Percentiles rank a stretch among this genome's conserved stretches.
Evolutionary conservation across 1,140 invertebrate species (phyloP).

Genomic region (Gonatopus flavifemur): DNA sequence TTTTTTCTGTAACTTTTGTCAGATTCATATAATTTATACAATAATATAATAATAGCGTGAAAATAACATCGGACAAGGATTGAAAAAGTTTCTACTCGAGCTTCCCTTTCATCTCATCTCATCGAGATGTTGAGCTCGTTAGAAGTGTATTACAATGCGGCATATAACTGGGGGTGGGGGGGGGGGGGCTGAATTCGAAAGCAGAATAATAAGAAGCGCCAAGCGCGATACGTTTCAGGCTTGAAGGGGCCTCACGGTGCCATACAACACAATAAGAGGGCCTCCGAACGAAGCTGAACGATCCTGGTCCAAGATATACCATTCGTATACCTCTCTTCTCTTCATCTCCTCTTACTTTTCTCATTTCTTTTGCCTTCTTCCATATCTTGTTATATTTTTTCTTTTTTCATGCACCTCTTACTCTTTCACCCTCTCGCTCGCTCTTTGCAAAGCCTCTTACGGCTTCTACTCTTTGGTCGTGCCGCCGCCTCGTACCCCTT

Average conservation of each 20-base stretch:
- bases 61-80: background rate
- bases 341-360: constrained; percentile 11
- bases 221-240: constrained; percentile 19
- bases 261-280: constrained; percentile 43
- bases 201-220: no score
- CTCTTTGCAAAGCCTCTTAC: constrained; percentile 28
- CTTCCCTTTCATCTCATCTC: constrained; percentile 24
- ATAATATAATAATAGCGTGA: no score
- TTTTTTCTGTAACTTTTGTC: no score
- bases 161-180: constrained; percentile 38
- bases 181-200: no score
- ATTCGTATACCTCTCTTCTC: constrained; percentile 11
- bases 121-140: constrained; percentile 36
- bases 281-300: constrained; percentile 31
- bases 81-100: constrained; percentile 7
- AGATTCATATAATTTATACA: no score
- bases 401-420: constrained; percentile 28
- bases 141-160: constrained; percentile 38
- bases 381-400: constrained; percentile 10
- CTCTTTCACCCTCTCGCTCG: constrained; percentile 13
- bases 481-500: constrained; percentile 40
- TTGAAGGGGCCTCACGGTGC: constrained; percentile 18
- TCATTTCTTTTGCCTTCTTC: constrained; percentile 11
- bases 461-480: constrained; percentile 40
- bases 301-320: constrained; percentile 34